A percentile compares a stretch with the other conserved stretches of the same genome.
Evolutionary conservation across 2,888 invertebrate species (phyloP).

Genomic region (Parapristionchus giblindavisi): DNA sequence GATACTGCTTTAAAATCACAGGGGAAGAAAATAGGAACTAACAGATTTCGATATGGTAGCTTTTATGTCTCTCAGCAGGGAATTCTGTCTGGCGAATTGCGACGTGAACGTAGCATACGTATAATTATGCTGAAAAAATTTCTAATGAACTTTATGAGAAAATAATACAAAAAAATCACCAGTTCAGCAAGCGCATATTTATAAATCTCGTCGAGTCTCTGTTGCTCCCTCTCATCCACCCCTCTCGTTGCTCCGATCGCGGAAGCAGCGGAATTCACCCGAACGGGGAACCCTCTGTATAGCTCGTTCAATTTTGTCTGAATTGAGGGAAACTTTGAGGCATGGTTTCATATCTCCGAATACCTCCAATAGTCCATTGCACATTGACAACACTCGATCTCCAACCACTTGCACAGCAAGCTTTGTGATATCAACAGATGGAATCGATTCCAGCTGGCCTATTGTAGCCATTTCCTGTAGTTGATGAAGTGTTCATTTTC

Average conservation of each 20-base stretch:
- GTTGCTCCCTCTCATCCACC: not conserved
- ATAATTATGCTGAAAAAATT: not conserved
- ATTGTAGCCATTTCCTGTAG: not conserved
- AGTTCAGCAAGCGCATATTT: not conserved
- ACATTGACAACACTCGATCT: not conserved
- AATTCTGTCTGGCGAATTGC: not conserved
- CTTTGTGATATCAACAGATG: not conserved
- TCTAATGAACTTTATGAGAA: too few relatives aligned
- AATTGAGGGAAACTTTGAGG: not conserved
- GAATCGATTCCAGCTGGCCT: not conserved
- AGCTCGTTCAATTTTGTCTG: not conserved
- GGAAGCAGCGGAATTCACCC: not conserved
- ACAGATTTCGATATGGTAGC: not conserved
- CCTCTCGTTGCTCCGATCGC: not conserved
- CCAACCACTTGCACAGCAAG: not conserved
- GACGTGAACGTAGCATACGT: not conserved
- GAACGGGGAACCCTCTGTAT: not conserved
- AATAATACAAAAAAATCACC: too few relatives aligned
- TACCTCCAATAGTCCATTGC: not conserved
- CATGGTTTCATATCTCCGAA: not conserved
- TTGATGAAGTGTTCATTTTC: too few relatives aligned
- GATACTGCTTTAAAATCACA: too few relatives aligned
- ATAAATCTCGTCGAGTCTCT: not conserved
- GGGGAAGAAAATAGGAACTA: not conserved
- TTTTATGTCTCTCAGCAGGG: not conserved